A percentile compares a stretch with the other conserved stretches of the same genome.
These are phyloP conservation scores for Iguana delicatissima DNA, from an alignment of 2,797 vertebrate species.

Conservation along the genomic window DNA sequence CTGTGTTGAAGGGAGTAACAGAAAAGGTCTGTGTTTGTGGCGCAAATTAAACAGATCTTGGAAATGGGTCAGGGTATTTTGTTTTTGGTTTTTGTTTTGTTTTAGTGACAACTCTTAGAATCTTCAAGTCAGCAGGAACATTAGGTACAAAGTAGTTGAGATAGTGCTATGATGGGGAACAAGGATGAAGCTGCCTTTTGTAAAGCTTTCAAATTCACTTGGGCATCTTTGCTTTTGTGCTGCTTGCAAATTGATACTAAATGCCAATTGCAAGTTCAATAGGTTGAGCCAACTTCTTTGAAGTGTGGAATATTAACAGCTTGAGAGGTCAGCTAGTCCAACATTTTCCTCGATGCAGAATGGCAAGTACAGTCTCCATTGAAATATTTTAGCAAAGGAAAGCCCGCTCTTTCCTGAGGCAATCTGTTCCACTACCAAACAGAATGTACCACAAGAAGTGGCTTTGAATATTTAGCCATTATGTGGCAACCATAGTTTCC, in stretches of 20 bases:
- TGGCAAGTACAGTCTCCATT: too few species aligned
- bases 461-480: not conserved
- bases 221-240: not conserved
- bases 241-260: not conserved
- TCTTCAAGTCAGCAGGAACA: too few species aligned
- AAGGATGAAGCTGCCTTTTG: not conserved
- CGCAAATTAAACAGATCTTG: not conserved
- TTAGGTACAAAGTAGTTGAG: too few species aligned
- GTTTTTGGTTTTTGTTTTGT: too few species aligned
- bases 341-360: too few species aligned
- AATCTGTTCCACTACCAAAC: not conserved
- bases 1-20: too few species aligned
- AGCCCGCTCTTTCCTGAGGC: too few species aligned
- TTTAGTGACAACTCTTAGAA: too few species aligned
- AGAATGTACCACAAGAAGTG: not conserved
- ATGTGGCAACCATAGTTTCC: not conserved
- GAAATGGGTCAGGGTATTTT: too few species aligned
- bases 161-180: not conserved
- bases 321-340: not conserved
- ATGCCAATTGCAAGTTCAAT: not conserved
- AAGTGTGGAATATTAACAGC: too few species aligned
- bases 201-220: not conserved
- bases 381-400: not conserved
- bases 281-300: not conserved
- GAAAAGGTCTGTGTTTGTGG: not conserved